Evolutionary conservation across 2,888 invertebrate genomes (phyloP), one percentile per base, ranked within the genome.

Genomic region (Amphipyra berbera): DNA sequence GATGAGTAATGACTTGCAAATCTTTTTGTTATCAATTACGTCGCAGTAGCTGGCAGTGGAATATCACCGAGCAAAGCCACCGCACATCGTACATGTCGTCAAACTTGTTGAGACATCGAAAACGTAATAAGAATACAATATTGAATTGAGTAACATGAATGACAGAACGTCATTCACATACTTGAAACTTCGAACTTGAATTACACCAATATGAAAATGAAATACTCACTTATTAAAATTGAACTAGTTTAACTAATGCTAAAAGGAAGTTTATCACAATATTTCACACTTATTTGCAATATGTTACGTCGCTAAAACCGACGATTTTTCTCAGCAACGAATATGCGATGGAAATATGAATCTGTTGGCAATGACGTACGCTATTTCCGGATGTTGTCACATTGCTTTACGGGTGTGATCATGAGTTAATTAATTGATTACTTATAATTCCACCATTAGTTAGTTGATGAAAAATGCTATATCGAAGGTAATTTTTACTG

Each of bases 301-400:
- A 89, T 84, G 85, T 89, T 91, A 89, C 88, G 90, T 90, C 90
- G 87, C 74, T 88, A 90, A 90, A 91, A 90, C 79, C 87, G 90
- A 91, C 89, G 89, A 89, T 87, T 87, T 86, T 88, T 82, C 82
- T 84, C 79, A 84, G 87, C 84, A 81, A 88, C 78, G 84, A 84
- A 80, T 86, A 83, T 84, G 86, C 86, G 85, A 87, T 86, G 85
- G 82, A 86, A 87, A 82, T 86, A 86, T 84, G 87, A 90, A 90
- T 90, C 89, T 92, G 94, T 94, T 94, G 94, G 94, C 93, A 93
- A 92, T 94, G 94, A 94, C 94, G 93, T 94, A 92, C 87, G 85
- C 90, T 88, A 91, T 89, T 91, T 92, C 94, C 94, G 93, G 93
- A 91, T 90, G 86, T 89, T 90, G 89, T 87, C 90, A 89, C 80